Conservation (phyloP, 2,797 vertebrate species). For the Phaenicophaeus curvirostris region DNA sequence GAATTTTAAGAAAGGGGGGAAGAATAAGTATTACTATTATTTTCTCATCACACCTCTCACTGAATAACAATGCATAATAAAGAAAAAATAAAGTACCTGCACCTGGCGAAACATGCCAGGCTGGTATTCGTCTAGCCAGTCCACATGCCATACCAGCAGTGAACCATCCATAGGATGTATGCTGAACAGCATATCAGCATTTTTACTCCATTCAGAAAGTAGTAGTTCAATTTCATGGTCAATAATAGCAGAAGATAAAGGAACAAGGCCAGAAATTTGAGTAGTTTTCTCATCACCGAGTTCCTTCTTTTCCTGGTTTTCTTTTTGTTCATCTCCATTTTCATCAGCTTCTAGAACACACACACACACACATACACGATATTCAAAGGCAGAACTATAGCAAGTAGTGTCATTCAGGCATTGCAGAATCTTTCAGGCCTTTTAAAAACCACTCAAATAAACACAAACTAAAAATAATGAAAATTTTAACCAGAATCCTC, state of each 20-base stretch:
- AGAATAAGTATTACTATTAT: background rate
- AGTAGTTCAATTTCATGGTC: constrained; percentile 93
- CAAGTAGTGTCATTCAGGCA: background rate
- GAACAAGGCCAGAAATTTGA: constrained; percentile 57
- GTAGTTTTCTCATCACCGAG: constrained; percentile 63
- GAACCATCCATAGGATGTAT: constrained; percentile 98
- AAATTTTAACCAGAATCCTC: background rate
- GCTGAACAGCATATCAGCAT: constrained; percentile 97
- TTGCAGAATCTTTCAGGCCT: background rate
- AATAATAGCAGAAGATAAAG: constrained; percentile 83
- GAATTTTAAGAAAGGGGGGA: constrained; percentile 30
- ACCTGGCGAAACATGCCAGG: constrained; percentile 98
- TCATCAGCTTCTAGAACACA: constrained; percentile 75
- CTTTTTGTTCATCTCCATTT: constrained; percentile 76
- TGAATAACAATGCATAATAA: background rate
- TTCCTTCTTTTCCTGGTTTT: constrained; percentile 75
- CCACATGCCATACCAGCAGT: constrained; percentile 94
- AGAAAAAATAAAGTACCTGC: constrained; percentile 84
- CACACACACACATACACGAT: background rate
- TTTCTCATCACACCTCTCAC: background rate
- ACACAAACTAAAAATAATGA: background rate
- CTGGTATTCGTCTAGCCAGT: constrained; percentile 98
- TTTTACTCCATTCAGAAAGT: constrained; percentile 94
- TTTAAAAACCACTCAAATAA: background rate
- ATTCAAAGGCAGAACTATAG: background rate